Evolutionary conservation across 2,888 invertebrate species (phyloP).

Genomic region (Drosophila paranaensis): DNA sequence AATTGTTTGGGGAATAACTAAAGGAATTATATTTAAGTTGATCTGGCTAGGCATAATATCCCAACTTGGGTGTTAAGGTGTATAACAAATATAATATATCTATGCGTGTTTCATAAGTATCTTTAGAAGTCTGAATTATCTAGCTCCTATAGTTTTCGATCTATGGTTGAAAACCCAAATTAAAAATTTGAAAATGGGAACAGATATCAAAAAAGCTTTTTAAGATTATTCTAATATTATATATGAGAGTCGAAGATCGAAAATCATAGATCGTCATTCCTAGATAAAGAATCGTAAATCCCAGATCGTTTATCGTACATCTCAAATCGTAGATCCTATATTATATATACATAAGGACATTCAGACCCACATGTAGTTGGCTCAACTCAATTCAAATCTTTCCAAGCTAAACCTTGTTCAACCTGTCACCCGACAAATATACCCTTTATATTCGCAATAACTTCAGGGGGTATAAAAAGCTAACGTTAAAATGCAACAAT

Average conservation of each 20-base stretch:
- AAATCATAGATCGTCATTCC: neutral
- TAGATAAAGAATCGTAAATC: neutral
- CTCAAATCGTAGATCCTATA: too few relatives aligned
- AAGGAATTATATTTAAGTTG: too few relatives aligned
- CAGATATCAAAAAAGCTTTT: neutral
- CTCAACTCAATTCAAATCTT: neutral
- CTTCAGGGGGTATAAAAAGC: neutral
- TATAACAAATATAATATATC: too few relatives aligned
- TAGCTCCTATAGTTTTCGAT: neutral
- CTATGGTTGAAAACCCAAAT: neutral
- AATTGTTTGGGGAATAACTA: neutral
- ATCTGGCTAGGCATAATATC: too few relatives aligned
- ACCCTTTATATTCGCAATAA: neutral
- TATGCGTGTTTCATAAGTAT: too few relatives aligned
- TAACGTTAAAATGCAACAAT: slow-evolving; percentile 28
- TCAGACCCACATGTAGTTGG: too few relatives aligned
- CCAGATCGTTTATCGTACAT: neutral
- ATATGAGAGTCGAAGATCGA: neutral
- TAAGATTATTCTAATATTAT: too few relatives aligned
- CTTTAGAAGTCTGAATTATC: too few relatives aligned
- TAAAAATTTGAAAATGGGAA: neutral
- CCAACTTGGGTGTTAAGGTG: too few relatives aligned
- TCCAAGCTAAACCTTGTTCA: neutral
- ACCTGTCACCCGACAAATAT: neutral
- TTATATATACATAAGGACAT: too few relatives aligned